Evolutionary conservation across 2,113 vertebrate species (phyloP), one percentile per base, ranked within the genome.

Genomic region (Strigops habroptila): DNA sequence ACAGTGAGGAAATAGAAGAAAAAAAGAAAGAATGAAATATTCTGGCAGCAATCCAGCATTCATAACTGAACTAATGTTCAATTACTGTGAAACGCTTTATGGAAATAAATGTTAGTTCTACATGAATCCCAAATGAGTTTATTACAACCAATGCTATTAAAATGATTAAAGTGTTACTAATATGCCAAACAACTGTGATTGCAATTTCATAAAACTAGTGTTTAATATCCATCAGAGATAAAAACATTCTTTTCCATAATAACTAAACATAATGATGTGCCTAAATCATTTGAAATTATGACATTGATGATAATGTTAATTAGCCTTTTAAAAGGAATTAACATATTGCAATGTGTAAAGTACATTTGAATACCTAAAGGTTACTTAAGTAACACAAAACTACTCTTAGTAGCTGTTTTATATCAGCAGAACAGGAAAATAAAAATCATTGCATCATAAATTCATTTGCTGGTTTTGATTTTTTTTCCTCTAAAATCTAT

Each of bases 51-150:
- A 89, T 91, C 87, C 93, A 96, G 65, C 35, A 53, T 79, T 95
- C 81, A 77, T 95, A 95, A 94, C 83, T 77, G 70, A 94, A 85
- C 67, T 94, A 88, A 94, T 88, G 84, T 89, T 97, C 94, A 93
- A 95, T 95, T 96, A 95, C 88, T 95, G 80, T 90, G 90, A 96
- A 93, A 94, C 41, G 14, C 60, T 94, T 97, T 94, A 92, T 96
- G 88, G 93, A 96, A 96, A 97, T 95, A 96, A 97, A 96, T 96
- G 95, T 95, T 97, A 94, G 95, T 93, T 96, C 86, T 92, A 94
- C 83, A 95, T 73, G 80, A 95, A 96, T 94, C 93, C 81, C 93
- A 94, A 87, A 94, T 96, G 88, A 96, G 91, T 91, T 95, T 95
- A 82, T 95, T 95, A 93, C 86, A 93, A 96, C 94, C 84, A 91